These are phyloP conservation scores for Drosophila asahinai DNA, from an alignment of 1,140 invertebrate genomes.

Conservation along the genomic window DNA sequence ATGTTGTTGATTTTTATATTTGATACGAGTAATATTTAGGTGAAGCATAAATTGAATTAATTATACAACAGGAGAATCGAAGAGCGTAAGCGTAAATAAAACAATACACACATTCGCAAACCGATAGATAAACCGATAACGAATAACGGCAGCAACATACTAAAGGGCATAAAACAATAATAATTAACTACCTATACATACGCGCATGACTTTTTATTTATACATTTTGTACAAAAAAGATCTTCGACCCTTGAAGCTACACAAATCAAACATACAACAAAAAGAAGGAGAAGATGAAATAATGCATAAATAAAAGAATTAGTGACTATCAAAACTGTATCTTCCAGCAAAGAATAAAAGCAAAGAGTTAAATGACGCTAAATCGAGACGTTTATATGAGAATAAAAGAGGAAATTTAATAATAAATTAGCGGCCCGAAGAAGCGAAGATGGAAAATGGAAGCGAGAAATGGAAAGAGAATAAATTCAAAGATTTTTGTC, in stretches of 20 bases:
- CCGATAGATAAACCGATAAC: slow-evolving; percentile 58
- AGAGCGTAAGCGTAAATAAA: slow-evolving; percentile 47
- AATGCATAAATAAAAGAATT: slow-evolving; percentile 82
- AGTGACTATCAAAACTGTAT: slow-evolving; percentile 85
- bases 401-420: slow-evolving; percentile 42
- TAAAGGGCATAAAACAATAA: slow-evolving; percentile 80
- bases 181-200: slow-evolving; percentile 69
- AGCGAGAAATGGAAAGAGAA: slow-evolving; percentile 43
- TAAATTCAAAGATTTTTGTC: slow-evolving; percentile 80
- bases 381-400: slow-evolving; percentile 72
- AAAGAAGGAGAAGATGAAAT: slow-evolving; percentile 38
- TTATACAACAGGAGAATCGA: slow-evolving; percentile 70
- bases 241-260: slow-evolving; percentile 63
- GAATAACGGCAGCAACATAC: slow-evolving; percentile 57
- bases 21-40: slow-evolving; percentile 85
- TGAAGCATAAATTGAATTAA: slow-evolving; percentile 82
- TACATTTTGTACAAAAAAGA: slow-evolving; percentile 79
- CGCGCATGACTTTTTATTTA: slow-evolving; percentile 76
- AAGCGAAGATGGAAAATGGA: slow-evolving; percentile 42
- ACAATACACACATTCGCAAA: slow-evolving; percentile 63
- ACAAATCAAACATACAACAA: slow-evolving; percentile 59
- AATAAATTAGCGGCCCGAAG: slow-evolving; percentile 55
- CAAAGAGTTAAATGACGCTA: slow-evolving; percentile 60
- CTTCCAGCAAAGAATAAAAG: slow-evolving; percentile 84
- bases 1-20: slow-evolving; percentile 85